phyloP scores from a whole-genome alignment of 2,797 vertebrate genomes.

The Epinephelus malabaricus region DNA sequence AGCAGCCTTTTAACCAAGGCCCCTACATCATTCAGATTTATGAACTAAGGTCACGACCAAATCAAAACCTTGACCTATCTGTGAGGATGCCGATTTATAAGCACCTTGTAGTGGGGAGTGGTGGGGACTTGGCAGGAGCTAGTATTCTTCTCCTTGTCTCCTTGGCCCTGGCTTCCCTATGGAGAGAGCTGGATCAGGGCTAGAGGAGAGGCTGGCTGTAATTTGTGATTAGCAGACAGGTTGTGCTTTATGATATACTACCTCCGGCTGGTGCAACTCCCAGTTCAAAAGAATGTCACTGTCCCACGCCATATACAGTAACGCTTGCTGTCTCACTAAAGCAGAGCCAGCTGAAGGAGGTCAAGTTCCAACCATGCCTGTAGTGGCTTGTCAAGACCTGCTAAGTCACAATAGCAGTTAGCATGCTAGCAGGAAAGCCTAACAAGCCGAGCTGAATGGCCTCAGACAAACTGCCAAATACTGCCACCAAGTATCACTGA shows the following conservation, averaged over 20 bases:
- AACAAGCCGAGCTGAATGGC: neutral
- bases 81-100: slow-evolving; percentile 85
- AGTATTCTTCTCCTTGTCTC: slow-evolving; percentile 72
- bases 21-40: slow-evolving; percentile 89
- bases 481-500: slow-evolving; percentile 29
- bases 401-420: slow-evolving; percentile 39
- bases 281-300: slow-evolving; percentile 63
- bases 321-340: slow-evolving; percentile 45
- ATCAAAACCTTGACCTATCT: slow-evolving; percentile 89
- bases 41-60: slow-evolving; percentile 87
- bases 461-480: slow-evolving; percentile 44
- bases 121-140: slow-evolving; percentile 78
- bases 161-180: slow-evolving; percentile 68
- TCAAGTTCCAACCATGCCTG: slow-evolving; percentile 17
- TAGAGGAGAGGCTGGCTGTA: slow-evolving; percentile 72
- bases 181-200: slow-evolving; percentile 66
- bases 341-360: slow-evolving; percentile 25
- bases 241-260: slow-evolving; percentile 77
- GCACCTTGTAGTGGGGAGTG: slow-evolving; percentile 77
- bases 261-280: slow-evolving; percentile 52
- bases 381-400: slow-evolving; percentile 28
- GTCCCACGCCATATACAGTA: slow-evolving; percentile 39
- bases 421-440: slow-evolving; percentile 20
- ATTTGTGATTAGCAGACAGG: slow-evolving; percentile 85
- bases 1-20: slow-evolving; percentile 78